Evolutionary conservation across 2,888 invertebrate genomes (phyloP), one percentile per base, ranked within the genome.

Genomic region (Andrena bucephala): DNA sequence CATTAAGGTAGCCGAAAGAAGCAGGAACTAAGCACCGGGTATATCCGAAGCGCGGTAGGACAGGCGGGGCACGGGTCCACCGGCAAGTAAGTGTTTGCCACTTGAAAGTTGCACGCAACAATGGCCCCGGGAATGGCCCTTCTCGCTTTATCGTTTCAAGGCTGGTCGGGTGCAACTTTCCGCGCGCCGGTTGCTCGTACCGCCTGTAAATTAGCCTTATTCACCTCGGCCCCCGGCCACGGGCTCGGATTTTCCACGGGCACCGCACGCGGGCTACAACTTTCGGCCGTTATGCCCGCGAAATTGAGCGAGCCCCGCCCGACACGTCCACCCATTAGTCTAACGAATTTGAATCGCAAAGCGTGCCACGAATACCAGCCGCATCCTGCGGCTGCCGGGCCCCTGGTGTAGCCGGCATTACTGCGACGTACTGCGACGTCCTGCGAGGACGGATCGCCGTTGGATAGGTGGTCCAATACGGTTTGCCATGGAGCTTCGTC

Each of bases 331-430:
- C 48, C 83, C 83, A 84, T 84, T 84, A 82, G 84, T 75, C 83
- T 83, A 83, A 84, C 84, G 83, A 84, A 82, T 84, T 84, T 84
- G 84, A 84, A 84, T 84, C 83, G 83, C 83, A 82, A 84, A 84
- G 84, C 83, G 78, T 75, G 78, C 78, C 83, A 65, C 76, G 84
- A 84, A 84, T 84, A 78, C 84, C 29, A 42, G 36, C 70, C 68
- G 66, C 77, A 65, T 16, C 16, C 16, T 42, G 42, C 42, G 69
- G 78, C 73, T 10, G 33, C 48, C 8, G 60, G 42, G 42, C 42
- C 42, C 42, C 62, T 52, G 10, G 57, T 31, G 68, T 70, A 60
- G 54, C 59, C 67, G 29, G 75, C 68, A 69, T 73, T 70, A 57
- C 59, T n/a, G 24, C 54, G 54, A 54, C 54, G 54, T 42, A 42